Conservation (phyloP, 2,113 vertebrate species). For the Chionis minor region DNA sequence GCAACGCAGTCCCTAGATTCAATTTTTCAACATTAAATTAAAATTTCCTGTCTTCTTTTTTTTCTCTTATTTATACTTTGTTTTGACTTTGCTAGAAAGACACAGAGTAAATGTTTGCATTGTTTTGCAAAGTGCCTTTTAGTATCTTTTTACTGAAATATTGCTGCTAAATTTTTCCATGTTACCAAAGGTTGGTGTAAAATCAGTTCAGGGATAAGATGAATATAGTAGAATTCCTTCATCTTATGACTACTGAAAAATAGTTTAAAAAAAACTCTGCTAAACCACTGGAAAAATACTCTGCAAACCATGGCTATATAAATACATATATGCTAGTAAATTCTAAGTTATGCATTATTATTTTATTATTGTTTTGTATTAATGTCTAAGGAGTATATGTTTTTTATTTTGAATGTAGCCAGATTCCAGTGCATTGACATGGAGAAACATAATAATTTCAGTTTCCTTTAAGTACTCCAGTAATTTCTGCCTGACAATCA, state of each 20-base stretch:
- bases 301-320: not conserved
- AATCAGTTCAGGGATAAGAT: not conserved
- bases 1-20: not conserved
- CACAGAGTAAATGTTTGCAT: not conserved
- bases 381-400: not conserved
- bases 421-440: not conserved
- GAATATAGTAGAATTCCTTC: not conserved
- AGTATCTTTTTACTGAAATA: not conserved
- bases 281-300: not conserved
- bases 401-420: not conserved
- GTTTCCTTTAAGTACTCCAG: not conserved
- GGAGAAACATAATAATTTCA: not conserved
- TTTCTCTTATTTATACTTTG: not conserved
- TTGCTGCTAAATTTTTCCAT: not conserved
- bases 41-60: not conserved
- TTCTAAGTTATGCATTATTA: not conserved
- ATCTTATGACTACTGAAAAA: not conserved
- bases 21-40: not conserved
- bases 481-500: not conserved
- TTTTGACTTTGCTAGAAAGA: not conserved
- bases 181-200: not conserved
- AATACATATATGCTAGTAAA: not conserved
- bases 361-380: not conserved
- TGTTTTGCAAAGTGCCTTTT: not conserved
- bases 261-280: rapidly evolving